phyloP scores from a whole-genome alignment of 2,888 invertebrate genomes.

The Terebella lapidaria region DNA sequence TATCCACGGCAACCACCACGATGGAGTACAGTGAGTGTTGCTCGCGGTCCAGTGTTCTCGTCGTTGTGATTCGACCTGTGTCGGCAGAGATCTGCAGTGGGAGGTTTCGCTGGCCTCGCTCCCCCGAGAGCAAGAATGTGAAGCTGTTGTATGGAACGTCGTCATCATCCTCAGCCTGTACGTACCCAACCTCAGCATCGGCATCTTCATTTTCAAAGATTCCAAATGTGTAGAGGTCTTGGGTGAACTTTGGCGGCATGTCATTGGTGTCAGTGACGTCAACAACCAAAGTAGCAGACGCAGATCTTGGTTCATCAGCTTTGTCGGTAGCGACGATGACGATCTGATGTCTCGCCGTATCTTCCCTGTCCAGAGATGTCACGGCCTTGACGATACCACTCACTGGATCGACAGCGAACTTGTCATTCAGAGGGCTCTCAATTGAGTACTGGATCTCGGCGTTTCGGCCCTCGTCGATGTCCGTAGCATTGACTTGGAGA shows the following conservation, averaged over 20 bases:
- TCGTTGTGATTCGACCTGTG: slow-evolving; percentile 11
- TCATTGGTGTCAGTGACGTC: slow-evolving; percentile 21
- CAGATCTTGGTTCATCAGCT: slow-evolving; percentile 12
- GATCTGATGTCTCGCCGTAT: slow-evolving; percentile 10
- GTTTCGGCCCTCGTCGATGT: neutral
- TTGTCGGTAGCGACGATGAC: slow-evolving; percentile 18
- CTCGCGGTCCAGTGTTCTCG: slow-evolving; percentile 20
- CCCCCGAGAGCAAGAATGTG: slow-evolving; percentile 3
- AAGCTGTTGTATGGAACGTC: neutral
- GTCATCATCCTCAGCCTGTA: slow-evolving; percentile 5
- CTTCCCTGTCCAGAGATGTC: slow-evolving; percentile 18
- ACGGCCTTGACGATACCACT: slow-evolving; percentile 13
- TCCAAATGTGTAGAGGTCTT: slow-evolving; percentile 16
- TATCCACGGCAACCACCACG: slow-evolving; percentile 10
- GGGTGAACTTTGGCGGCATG: slow-evolving; percentile 17
- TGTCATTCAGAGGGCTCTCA: neutral
- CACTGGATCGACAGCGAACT: slow-evolving; percentile 8
- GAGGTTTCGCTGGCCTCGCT: neutral
- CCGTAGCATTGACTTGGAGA: neutral
- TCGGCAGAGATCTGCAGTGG: neutral
- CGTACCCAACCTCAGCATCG: slow-evolving; percentile 13
- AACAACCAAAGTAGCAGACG: slow-evolving; percentile 11
- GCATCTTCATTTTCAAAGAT: slow-evolving; percentile 18
- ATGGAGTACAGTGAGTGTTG: slow-evolving; percentile 11
- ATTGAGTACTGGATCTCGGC: neutral